Base-by-base conservation (phyloP, 2,888 invertebrate species). In the Prosopocoilus inquinatus region DNA sequence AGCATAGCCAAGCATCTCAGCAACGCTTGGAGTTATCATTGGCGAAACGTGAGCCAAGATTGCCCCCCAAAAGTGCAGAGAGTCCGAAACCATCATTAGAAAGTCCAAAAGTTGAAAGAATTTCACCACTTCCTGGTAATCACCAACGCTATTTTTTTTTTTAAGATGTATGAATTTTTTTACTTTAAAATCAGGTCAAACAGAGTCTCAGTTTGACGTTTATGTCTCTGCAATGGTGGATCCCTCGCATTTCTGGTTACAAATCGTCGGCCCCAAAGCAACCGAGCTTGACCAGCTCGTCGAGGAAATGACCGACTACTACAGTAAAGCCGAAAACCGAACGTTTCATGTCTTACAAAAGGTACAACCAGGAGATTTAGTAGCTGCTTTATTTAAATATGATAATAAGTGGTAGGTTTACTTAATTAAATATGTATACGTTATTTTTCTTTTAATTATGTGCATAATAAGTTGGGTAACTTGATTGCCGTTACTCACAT, bases 181-280 rank as follows among this genome's bases (percentile, higher is more conserved):
- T 28, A 13, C 16, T 39, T 34, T 60, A 58, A 50, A 5, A 5
- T 28, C 56, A 74, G 75, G 75, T 11, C 72, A 75, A 60, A 61
- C 70, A 35, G 85, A 86, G 56, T 82, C 87, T 1, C 82, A 84
- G 12, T 84, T 92, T 70, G 90, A 94, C 70, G 90, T 94, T 11
- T 94, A 89, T 76, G 90, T 95, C 2, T 92, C 93, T 0, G 92
- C 94, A 0, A 85, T 92, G 60, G 88, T 89, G 9, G 87, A 86
- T 28, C 94, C 94, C 0, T 80, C 79, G 11, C 80, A 81, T 59
- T 95, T 96, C 79, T 96, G 94, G 92, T 83, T 95, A 8, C 95
- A 95, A 79, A 83, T 91, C 59, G 84, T 88, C 50, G 89, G 91
- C 0, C 83, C 88, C 0, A 78, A 77, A 66, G 87, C 90, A 1